Base-by-base conservation (phyloP, 2,888 invertebrate species). In the Lepetodrilus schrolli region DNA sequence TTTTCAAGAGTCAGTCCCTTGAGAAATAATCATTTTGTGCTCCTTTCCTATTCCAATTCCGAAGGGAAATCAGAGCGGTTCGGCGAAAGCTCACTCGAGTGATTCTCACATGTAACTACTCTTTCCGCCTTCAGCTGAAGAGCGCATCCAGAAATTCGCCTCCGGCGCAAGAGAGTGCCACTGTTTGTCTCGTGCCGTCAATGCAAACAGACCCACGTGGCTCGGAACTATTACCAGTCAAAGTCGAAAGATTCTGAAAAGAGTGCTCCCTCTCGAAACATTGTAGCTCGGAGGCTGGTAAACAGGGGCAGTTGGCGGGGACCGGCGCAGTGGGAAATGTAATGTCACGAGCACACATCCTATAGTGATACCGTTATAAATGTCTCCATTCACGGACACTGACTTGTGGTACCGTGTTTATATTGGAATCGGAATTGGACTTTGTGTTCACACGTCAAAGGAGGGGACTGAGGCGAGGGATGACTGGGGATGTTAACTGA, bases 291-390 rank as follows among this genome's bases (percentile, higher is more conserved):
- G 38, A 66, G 20, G 20, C 26, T 21, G 36, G 65, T 65, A 58
- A 72, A 72, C 72, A 72, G 20, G 65, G 48, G 72, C 72, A 72
- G 38, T 72, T 72, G 72, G 72, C 47, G 30, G 37, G 48, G 17
- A n/a, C 48, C 37, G 72, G 51, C 30, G 30, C n/a, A 48, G 34
- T 66, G 26, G 65, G 43, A 65, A 65, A 65, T 47, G 21, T 48
- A 48, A 72, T 48, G 66, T 66, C 17, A 50, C 49, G 30, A 30
- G 70, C 20, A n/a, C 37, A 50, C 70, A 50, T 13, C 36, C 17
- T 50, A n/a, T 50, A 26, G 38, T 50, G 36, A 49, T 36, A 17
- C 70, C 43, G 8, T 50, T 23, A 23, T 70, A 30, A n/a, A 50
- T 21, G 37, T 50, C 34, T 58, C 58, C 34, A 26, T 58, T 30